A percentile compares a stretch with the other conserved stretches of the same genome.
phyloP scores from a whole-genome alignment of 2,113 vertebrate genomes.

The Abramis brama region DNA sequence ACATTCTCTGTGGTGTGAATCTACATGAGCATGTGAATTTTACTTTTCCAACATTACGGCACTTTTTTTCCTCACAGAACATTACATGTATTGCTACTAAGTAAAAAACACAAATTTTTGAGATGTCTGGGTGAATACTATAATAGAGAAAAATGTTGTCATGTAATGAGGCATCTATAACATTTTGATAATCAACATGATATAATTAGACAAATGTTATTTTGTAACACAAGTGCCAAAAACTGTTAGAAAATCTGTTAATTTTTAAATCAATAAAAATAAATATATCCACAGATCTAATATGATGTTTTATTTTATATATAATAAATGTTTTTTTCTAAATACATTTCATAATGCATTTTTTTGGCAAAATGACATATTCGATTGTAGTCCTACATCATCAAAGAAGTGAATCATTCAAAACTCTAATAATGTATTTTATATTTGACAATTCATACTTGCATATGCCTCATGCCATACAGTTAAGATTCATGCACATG shows the following conservation, averaged over 20 bases:
- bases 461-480: not conserved
- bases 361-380: not conserved
- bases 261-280: not conserved
- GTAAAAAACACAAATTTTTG: not conserved
- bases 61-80: not conserved
- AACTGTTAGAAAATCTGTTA: not conserved
- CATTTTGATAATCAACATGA: not conserved
- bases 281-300: too few species aligned
- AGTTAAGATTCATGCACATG: slow-evolving; percentile 3
- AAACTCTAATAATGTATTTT: not conserved
- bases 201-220: not conserved
- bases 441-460: not conserved
- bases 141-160: not conserved
- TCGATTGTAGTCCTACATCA: not conserved
- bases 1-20: slow-evolving; percentile 70
- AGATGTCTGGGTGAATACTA: not conserved
- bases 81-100: not conserved
- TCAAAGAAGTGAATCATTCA: not conserved
- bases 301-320: not conserved
- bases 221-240: not conserved
- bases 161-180: not conserved
- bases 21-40: not conserved
- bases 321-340: not conserved
- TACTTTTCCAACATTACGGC: not conserved
- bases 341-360: not conserved